phyloP scores from a whole-genome alignment of 2,888 invertebrate genomes.

The Melieria crassipennis region DNA sequence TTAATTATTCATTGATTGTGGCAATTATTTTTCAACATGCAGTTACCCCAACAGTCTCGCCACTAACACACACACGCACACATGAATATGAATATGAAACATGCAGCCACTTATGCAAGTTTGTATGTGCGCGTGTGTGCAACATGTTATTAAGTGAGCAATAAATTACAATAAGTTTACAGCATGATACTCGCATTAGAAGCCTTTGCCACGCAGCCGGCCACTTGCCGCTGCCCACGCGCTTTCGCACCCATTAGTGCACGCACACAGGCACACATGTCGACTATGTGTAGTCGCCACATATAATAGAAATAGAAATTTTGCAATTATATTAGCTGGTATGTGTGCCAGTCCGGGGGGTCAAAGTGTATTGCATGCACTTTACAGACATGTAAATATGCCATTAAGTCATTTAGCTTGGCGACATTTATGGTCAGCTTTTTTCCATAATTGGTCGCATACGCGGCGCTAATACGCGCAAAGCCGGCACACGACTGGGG shows the following conservation, averaged over 20 bases:
- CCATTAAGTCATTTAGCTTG: too few species aligned
- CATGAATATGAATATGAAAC: not conserved
- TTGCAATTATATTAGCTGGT: too few species aligned
- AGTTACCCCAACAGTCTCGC: not conserved
- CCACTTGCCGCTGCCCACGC: not conserved
- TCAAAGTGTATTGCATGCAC: too few species aligned
- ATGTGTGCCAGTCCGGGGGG: too few species aligned
- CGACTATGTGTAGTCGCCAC: not conserved
- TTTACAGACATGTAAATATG: too few species aligned
- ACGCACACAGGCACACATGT: not conserved
- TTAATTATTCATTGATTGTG: slow-evolving; percentile 61
- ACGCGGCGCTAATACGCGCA: too few species aligned
- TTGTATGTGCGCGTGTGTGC: slow-evolving; percentile 20
- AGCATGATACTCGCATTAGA: slow-evolving; percentile 11
- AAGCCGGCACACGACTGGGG: too few species aligned
- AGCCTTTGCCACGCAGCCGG: slow-evolving; percentile 5
- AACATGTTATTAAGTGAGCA: slow-evolving; percentile 37
- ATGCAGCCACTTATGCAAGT: slow-evolving; percentile 13
- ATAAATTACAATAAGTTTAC: slow-evolving; percentile 28
- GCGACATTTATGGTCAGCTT: too few species aligned
- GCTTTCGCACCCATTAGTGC: not conserved
- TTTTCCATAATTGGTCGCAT: too few species aligned
- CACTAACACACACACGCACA: not conserved
- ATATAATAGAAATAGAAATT: too few species aligned
- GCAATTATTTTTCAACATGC: slow-evolving; percentile 49